phyloP scores from a whole-genome alignment of 2,797 vertebrate genomes.

The Ciconia nigra region DNA sequence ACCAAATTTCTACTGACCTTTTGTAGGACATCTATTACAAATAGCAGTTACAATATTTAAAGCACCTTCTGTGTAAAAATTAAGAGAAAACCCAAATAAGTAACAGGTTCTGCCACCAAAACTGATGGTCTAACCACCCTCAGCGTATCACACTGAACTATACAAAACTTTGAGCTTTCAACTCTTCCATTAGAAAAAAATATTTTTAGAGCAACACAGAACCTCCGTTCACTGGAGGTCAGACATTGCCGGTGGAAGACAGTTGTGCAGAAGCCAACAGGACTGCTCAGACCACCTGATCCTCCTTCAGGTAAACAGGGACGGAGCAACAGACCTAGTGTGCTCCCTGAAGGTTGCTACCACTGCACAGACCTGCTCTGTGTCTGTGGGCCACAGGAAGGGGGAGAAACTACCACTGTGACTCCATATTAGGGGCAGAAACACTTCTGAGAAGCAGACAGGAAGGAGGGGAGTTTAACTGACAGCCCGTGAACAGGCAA shows the following conservation, averaged over 20 bases:
- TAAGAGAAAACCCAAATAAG: background rate
- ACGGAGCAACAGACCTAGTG: background rate
- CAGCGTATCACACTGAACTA: background rate
- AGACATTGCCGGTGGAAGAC: background rate
- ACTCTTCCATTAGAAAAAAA: background rate
- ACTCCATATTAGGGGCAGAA: background rate
- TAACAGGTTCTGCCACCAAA: background rate
- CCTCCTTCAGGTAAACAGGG: background rate
- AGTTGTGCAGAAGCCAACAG: background rate
- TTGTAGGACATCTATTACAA: background rate
- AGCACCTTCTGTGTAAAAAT: background rate
- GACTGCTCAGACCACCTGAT: background rate
- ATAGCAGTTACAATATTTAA: background rate
- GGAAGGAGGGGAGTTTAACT: background rate
- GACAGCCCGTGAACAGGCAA: background rate
- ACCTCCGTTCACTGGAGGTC: background rate
- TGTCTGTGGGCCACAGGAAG: background rate
- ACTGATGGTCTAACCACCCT: background rate
- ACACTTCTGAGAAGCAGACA: background rate
- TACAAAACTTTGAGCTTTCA: background rate
- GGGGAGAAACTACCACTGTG: background rate
- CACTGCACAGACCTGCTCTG: background rate
- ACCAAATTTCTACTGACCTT: background rate
- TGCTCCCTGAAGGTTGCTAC: background rate
- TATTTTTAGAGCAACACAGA: background rate